Conservation (phyloP, 2,113 vertebrate species). For the Mirza zaza region DNA sequence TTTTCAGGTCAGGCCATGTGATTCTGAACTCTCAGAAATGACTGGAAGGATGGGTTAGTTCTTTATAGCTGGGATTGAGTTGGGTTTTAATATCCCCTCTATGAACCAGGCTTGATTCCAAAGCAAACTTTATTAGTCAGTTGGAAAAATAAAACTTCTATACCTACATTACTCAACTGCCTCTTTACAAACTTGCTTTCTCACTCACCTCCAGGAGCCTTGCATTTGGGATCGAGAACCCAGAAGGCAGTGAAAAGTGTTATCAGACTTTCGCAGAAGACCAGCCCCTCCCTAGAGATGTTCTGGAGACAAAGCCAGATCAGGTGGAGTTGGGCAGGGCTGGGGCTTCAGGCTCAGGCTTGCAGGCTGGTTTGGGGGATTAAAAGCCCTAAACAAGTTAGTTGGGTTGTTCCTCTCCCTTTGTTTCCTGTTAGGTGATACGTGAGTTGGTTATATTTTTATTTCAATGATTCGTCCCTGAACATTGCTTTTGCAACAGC, state of each 20-base stretch:
- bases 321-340: conserved; percentile 31
- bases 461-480: not conserved
- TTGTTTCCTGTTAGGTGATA: conserved; percentile 48
- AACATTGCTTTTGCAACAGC: conserved; percentile 62
- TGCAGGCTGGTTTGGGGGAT: conserved; percentile 20
- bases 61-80: conserved; percentile 27
- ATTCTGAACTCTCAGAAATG: not conserved
- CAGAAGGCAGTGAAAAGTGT: conserved; percentile 61
- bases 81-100: conserved; percentile 46
- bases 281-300: conserved; percentile 71
- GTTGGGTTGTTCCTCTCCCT: conserved; percentile 17
- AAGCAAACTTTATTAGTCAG: conserved; percentile 71
- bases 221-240: conserved; percentile 62
- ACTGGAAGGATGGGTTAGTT: not conserved
- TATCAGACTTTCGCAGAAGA: conserved; percentile 68
- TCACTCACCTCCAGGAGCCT: not conserved
- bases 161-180: not conserved
- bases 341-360: conserved; percentile 73
- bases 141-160: not conserved
- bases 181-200: conserved; percentile 70
- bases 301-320: conserved; percentile 66
- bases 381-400: conserved; percentile 36
- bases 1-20: not conserved
- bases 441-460: conserved; percentile 32
- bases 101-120: conserved; percentile 54